A percentile compares a stretch with the other conserved stretches of the same genome.
Evolutionary conservation across 2,113 vertebrate genomes (phyloP).

Genomic region (Microcebus lehilahytsara): DNA sequence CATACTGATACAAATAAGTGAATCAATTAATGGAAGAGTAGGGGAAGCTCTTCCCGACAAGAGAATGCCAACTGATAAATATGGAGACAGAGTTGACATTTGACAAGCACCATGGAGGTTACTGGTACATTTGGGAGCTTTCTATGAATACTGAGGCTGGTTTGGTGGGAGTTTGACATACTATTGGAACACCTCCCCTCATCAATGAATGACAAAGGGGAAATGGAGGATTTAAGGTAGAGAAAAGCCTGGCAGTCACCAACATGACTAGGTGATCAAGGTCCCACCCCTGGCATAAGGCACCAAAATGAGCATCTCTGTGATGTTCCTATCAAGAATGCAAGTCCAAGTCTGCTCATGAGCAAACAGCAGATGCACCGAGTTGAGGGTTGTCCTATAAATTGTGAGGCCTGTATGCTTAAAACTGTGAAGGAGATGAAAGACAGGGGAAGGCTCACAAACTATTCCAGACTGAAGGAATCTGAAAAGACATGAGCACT

Average conservation of each 20-base stretch:
- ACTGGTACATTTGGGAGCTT: background rate
- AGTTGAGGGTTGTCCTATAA: background rate
- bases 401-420: background rate
- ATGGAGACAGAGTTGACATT: background rate
- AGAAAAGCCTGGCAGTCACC: background rate
- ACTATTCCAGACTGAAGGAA: background rate
- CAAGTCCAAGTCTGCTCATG: too few relatives aligned
- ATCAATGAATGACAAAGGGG: background rate
- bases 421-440: background rate
- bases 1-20: background rate
- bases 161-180: background rate
- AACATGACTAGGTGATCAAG: background rate
- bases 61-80: background rate
- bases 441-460: background rate
- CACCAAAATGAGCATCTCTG: background rate
- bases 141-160: background rate
- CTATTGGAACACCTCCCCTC: background rate
- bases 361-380: background rate
- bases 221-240: background rate
- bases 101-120: background rate
- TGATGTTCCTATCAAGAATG: background rate
- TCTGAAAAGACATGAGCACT: background rate
- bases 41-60: background rate
- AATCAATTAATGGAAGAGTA: background rate
- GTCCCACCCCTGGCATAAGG: background rate